phyloP scores from a whole-genome alignment of 2,113 vertebrate genomes.

The Ageneiosus marmoratus region DNA sequence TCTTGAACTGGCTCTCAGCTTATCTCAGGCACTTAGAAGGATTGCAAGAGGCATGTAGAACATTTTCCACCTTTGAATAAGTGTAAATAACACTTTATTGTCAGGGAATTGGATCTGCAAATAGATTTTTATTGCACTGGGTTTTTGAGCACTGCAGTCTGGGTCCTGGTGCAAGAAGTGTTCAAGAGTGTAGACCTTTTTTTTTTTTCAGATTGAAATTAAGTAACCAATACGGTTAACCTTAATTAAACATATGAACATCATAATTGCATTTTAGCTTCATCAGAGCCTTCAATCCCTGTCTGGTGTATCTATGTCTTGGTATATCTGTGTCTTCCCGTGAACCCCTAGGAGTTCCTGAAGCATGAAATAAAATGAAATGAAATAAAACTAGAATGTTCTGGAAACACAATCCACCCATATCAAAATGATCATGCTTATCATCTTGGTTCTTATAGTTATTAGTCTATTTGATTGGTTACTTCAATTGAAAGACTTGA shows the following conservation, averaged over 20 bases:
- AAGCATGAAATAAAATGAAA: too few species aligned
- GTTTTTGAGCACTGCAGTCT: conserved; percentile 5
- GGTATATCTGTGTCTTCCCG: neutral
- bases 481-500: neutral
- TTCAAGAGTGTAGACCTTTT: neutral
- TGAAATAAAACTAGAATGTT: too few species aligned
- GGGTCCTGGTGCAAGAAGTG: neutral
- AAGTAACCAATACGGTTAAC: neutral
- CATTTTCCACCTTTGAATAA: conserved; percentile 22
- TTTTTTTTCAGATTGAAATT: too few species aligned
- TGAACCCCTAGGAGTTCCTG: too few species aligned
- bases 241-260: neutral
- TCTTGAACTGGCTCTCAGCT: conserved; percentile 14
- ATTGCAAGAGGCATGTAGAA: neutral
- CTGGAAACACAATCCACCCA: neutral
- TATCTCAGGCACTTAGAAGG: conserved; percentile 6
- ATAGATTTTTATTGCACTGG: neutral
- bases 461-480: too few species aligned
- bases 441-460: neutral
- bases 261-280: too few species aligned
- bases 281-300: neutral
- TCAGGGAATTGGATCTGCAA: neutral
- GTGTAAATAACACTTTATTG: neutral
- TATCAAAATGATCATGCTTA: neutral
- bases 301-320: neutral